phyloP scores from a whole-genome alignment of 2,888 invertebrate genomes.

The Drosophila nigritarsus region DNA sequence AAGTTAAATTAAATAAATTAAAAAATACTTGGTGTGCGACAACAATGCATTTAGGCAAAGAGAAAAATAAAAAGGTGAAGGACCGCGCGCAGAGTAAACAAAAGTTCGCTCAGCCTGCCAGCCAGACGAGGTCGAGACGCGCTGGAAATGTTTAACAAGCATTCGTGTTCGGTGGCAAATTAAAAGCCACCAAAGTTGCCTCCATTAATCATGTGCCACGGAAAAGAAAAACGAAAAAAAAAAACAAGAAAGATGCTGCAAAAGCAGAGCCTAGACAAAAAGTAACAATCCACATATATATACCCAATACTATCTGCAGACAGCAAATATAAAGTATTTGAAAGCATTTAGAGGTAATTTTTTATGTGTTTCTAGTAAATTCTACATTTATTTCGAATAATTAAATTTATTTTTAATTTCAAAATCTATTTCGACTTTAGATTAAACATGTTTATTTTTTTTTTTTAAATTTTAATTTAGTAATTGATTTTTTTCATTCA shows the following conservation, averaged over 20 bases:
- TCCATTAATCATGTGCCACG: conserved; percentile 77
- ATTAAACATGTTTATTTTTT: no score
- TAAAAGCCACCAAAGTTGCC: conserved; percentile 73
- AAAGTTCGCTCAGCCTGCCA: conserved; percentile 65
- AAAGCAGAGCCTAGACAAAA: conserved; percentile 53
- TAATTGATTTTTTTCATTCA: neutral
- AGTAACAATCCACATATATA: conserved; percentile 45
- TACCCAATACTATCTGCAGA: conserved; percentile 20
- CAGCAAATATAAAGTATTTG: neutral
- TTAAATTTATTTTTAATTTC: neutral
- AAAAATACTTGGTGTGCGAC: conserved; percentile 71
- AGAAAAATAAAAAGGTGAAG: conserved; percentile 45
- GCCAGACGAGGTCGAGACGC: conserved; percentile 54
- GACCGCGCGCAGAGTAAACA: conserved; percentile 48
- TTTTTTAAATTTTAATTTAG: neutral
- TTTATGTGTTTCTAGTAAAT: neutral
- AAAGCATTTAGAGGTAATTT: neutral
- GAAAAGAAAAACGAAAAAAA: neutral
- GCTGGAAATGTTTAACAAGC: conserved; percentile 66
- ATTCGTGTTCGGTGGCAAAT: conserved; percentile 73
- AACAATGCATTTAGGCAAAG: conserved; percentile 49
- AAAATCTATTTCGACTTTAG: no score
- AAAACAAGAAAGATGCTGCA: conserved; percentile 9
- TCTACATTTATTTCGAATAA: neutral
- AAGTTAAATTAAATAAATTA: conserved; percentile 81